Conservation (phyloP, 2,113 vertebrate species). For the Anhinga rufa region DNA sequence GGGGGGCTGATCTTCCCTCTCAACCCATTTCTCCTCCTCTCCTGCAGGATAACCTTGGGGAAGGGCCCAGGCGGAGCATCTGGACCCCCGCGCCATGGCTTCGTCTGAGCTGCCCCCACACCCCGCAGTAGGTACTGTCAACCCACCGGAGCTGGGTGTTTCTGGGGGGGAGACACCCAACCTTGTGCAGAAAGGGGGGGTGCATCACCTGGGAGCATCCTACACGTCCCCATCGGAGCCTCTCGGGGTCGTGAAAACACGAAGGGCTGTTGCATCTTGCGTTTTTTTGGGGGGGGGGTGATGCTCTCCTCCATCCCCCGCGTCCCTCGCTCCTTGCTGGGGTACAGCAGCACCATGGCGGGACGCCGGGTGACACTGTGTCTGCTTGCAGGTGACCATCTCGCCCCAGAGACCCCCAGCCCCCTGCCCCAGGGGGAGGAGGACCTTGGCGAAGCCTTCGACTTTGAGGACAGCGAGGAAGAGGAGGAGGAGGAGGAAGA, state of each 20-base stretch:
- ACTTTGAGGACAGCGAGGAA: conserved; percentile 49
- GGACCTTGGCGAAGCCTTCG: conserved; percentile 29
- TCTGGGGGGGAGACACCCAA: too few species aligned
- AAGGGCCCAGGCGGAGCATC: background rate
- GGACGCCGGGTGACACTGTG: background rate
- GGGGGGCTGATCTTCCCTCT: background rate
- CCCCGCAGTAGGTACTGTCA: conserved; percentile 57
- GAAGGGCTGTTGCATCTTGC: background rate
- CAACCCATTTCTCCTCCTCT: background rate
- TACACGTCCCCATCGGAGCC: accelerated
- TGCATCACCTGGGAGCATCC: too few species aligned
- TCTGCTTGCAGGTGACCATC: background rate
- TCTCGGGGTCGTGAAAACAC: accelerated
- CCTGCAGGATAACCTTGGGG: conserved; percentile 15
- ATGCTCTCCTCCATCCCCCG: background rate
- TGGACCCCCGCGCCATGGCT: conserved; percentile 36
- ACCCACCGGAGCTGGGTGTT: accelerated
- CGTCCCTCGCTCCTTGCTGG: too few species aligned
- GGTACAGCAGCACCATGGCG: accelerated
- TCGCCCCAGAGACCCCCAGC: background rate
- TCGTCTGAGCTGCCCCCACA: conserved; percentile 31
- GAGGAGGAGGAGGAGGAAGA: conserved; percentile 12
- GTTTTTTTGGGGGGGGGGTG: background rate
- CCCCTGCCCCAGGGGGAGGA: background rate
- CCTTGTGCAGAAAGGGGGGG: background rate